Percentiles rank a stretch among this genome's conserved stretches.
These are phyloP conservation scores for Sphaeridia pumilis DNA, from an alignment of 2,888 invertebrate genomes.

Conservation along the genomic window DNA sequence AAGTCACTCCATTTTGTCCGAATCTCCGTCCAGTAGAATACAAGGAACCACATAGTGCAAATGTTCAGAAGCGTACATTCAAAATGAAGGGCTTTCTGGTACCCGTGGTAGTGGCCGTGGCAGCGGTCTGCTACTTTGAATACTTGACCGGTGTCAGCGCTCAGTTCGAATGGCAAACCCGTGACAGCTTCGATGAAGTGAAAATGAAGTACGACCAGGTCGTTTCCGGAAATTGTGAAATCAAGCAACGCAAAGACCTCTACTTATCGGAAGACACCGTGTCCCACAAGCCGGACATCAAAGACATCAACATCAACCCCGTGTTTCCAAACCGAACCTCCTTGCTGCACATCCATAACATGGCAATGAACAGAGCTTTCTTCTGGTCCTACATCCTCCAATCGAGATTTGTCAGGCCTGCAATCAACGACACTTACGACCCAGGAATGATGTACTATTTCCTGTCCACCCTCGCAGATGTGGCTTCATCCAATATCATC, in stretches of 20 bases:
- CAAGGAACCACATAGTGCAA: too few relatives aligned
- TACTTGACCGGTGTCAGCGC: conserved; percentile 40
- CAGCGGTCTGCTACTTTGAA: neutral
- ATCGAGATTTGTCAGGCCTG: conserved; percentile 76
- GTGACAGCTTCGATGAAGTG: conserved; percentile 82
- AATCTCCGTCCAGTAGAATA: too few relatives aligned
- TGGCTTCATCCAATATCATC: conserved; percentile 79
- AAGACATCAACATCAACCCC: conserved; percentile 86
- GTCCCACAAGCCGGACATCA: conserved; percentile 83
- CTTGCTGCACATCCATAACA: conserved; percentile 82
- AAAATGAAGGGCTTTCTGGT: neutral
- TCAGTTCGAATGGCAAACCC: conserved; percentile 83
- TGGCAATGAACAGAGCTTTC: conserved; percentile 90
- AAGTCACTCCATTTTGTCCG: too few relatives aligned
- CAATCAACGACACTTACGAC: conserved; percentile 78
- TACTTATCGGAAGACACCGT: conserved; percentile 72
- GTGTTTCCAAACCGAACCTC: conserved; percentile 90
- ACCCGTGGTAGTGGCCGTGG: neutral
- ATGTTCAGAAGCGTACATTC: too few relatives aligned
- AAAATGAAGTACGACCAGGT: conserved; percentile 71
- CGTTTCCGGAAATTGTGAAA: conserved; percentile 74
- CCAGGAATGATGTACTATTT: conserved; percentile 70
- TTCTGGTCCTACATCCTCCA: conserved; percentile 92
- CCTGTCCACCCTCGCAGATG: conserved; percentile 85
- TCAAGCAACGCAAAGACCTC: conserved; percentile 70